Evolutionary conservation across 2,113 vertebrate species (phyloP).

Genomic region (Paracanthobrama guichenoti): DNA sequence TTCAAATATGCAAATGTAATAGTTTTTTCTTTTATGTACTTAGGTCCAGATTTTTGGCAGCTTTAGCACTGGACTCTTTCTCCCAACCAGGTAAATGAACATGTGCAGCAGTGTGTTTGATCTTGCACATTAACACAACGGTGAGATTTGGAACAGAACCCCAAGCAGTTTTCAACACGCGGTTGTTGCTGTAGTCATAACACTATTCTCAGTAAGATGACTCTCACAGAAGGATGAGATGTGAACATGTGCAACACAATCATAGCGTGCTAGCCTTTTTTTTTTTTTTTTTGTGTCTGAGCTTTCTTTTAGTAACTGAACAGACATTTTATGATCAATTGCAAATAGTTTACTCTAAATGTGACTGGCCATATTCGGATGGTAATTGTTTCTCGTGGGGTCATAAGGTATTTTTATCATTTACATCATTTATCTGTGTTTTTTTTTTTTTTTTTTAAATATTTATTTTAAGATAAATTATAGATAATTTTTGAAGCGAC

Average conservation of each 20-base stretch:
- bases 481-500: too few relatives aligned
- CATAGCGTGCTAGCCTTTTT: neutral
- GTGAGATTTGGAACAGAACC: neutral
- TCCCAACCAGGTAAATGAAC: slow-evolving; percentile 91
- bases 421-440: too few relatives aligned
- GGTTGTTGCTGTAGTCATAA: neutral
- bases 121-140: neutral
- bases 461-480: too few relatives aligned
- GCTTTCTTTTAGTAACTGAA: neutral
- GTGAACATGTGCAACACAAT: neutral
- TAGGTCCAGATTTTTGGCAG: slow-evolving; percentile 98
- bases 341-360: neutral
- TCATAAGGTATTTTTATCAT: too few relatives aligned
- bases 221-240: neutral
- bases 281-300: neutral
- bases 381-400: too few relatives aligned
- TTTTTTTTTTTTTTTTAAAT: too few relatives aligned
- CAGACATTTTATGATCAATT: neutral
- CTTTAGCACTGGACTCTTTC: slow-evolving; percentile 97
- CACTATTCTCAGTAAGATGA: neutral
- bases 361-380: too few relatives aligned
- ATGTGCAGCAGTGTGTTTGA: neutral
- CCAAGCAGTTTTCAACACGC: neutral
- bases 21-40: slow-evolving; percentile 49
- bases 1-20: neutral